A percentile compares a stretch with the other conserved stretches of the same genome.
Conservation (phyloP, 2,113 vertebrate genomes). For the Gorsachius goisagi region DNA sequence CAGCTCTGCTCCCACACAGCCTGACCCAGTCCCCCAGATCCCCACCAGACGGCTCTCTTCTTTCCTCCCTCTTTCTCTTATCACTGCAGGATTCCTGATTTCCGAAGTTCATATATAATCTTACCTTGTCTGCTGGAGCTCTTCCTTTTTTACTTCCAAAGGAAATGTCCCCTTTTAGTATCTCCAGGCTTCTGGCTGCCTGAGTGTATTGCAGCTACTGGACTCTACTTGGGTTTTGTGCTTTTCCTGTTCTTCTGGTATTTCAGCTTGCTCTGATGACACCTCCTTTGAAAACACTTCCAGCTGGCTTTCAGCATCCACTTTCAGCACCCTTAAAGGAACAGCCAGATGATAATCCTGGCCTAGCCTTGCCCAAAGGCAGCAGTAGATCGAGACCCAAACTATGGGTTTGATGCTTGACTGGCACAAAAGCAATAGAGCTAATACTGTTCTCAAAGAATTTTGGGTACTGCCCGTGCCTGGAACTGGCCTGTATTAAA, state of each 20-base stretch:
- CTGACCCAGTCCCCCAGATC: not conserved
- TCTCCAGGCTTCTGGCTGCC: not conserved
- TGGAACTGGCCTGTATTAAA: not conserved
- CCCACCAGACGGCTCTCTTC: not conserved
- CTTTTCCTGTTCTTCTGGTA: conserved; percentile 47
- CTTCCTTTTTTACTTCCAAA: not conserved
- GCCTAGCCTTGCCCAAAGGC: not conserved
- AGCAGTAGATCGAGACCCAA: not conserved
- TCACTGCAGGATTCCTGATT: not conserved
- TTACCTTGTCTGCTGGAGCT: conserved; percentile 29
- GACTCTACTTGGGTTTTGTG: not conserved
- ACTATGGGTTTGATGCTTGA: not conserved
- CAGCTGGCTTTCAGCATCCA: conserved; percentile 5
- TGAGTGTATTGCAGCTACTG: not conserved
- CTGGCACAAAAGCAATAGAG: not conserved
- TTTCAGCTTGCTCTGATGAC: not conserved
- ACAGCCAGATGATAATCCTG: not conserved
- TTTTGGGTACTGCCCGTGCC: not conserved
- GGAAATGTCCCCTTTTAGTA: not conserved
- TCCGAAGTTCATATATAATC: not conserved
- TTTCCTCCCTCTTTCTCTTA: not conserved
- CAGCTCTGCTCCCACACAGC: not conserved
- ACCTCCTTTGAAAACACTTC: not conserved
- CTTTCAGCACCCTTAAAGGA: conserved; percentile 13
- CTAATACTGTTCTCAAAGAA: not conserved